Conservation (phyloP, 2,113 vertebrate species). For the Nymphicus hollandicus region DNA sequence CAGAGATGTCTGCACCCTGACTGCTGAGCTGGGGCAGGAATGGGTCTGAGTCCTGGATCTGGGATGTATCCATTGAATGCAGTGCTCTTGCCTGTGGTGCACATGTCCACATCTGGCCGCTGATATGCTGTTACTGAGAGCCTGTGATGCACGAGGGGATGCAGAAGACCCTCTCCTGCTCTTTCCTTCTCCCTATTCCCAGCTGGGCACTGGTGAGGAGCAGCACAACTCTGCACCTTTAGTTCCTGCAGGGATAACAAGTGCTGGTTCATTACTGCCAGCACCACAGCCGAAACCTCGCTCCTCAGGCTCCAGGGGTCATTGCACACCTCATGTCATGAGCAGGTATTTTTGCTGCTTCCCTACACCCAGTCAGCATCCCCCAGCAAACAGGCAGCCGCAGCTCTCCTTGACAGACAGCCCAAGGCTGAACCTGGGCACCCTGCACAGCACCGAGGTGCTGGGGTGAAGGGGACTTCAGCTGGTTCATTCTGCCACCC, state of each 20-base stretch:
- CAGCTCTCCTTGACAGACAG: rapidly evolving
- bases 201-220: rapidly evolving
- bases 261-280: neutral
- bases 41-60: rapidly evolving
- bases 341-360: neutral
- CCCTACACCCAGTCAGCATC: rapidly evolving
- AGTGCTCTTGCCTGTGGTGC: rapidly evolving
- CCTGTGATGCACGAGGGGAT: neutral
- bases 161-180: neutral
- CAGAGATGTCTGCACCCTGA: neutral
- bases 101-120: neutral
- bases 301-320: neutral
- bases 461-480: neutral
- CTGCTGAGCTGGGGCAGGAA: rapidly evolving
- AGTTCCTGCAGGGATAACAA: neutral
- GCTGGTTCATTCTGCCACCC: neutral
- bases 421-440: neutral
- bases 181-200: neutral
- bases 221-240: neutral
- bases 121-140: neutral
- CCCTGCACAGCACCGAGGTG: rapidly evolving
- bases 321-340: neutral
- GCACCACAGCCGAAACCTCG: neutral
- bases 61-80: neutral
- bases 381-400: rapidly evolving